Percentiles rank a stretch among this genome's conserved stretches.
Conservation (phyloP, 2,797 vertebrate species). For the Dendrocincla tyrannina region DNA sequence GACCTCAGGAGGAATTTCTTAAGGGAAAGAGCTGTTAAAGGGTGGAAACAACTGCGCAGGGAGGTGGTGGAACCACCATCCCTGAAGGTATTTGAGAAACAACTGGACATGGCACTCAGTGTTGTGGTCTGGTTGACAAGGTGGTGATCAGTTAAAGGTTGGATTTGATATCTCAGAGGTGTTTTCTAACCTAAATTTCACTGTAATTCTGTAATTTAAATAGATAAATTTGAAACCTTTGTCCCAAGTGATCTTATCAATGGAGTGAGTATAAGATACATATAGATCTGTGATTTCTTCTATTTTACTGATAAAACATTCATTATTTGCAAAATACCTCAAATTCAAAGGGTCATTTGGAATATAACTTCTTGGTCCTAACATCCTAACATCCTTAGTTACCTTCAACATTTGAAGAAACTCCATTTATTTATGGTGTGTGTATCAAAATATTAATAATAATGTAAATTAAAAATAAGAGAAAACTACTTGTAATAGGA, state of each 20-base stretch:
- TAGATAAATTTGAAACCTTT: background rate
- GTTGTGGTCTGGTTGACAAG: accelerated
- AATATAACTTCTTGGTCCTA: background rate
- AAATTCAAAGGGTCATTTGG: background rate
- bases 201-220: background rate
- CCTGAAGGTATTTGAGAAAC: background rate
- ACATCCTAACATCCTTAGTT: background rate
- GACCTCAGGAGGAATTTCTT: background rate
- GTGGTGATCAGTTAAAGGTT: background rate
- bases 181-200: background rate
- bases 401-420: background rate
- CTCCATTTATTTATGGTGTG: background rate
- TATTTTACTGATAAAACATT: background rate
- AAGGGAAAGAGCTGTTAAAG: background rate
- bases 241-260: background rate
- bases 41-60: background rate
- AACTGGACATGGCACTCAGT: background rate
- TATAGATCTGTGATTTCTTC: background rate
- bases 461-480: background rate
- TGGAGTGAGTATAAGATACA: background rate
- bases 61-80: background rate
- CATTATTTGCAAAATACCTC: background rate
- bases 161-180: accelerated
- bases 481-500: background rate
- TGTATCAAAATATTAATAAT: background rate